phyloP scores from a whole-genome alignment of 2,113 vertebrate species.

The Lucifuga dentata region DNA sequence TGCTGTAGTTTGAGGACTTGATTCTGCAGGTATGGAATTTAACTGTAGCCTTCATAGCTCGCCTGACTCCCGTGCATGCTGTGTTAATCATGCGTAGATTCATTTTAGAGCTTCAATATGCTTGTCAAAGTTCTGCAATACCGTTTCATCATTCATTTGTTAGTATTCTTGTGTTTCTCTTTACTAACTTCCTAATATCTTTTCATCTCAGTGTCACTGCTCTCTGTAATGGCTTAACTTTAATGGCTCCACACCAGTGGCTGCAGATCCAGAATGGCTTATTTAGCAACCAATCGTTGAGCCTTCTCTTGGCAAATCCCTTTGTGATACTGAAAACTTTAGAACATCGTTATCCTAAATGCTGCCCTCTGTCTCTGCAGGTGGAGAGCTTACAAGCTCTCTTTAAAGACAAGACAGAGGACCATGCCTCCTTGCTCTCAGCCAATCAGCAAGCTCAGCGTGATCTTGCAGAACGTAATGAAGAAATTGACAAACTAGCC shows the following conservation, averaged over 20 bases:
- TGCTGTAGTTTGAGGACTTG: constrained; percentile 87
- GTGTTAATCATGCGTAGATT: constrained; percentile 26
- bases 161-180: constrained; percentile 28
- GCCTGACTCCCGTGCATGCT: constrained; percentile 55
- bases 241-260: constrained; percentile 10
- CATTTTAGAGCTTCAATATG: constrained; percentile 1
- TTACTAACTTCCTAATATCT: constrained; percentile 19
- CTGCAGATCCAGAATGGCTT: constrained; percentile 62
- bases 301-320: constrained; percentile 10
- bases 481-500: constrained; percentile 88
- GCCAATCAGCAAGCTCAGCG: constrained; percentile 87
- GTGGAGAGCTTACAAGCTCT: constrained; percentile 89
- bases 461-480: constrained; percentile 84
- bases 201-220: constrained; percentile 15
- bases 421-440: constrained; percentile 83
- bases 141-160: constrained; percentile 23
- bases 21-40: constrained; percentile 88
- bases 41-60: constrained; percentile 48
- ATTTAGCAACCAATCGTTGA: constrained; percentile 19
- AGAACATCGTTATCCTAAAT: not conserved
- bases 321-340: not conserved
- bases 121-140: not conserved
- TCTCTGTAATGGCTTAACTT: constrained; percentile 57
- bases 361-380: constrained; percentile 67
- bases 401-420: constrained; percentile 88